These are phyloP conservation scores for Holacanthella duospinosa DNA, from an alignment of 2,888 invertebrate species.

Conservation along the genomic window DNA sequence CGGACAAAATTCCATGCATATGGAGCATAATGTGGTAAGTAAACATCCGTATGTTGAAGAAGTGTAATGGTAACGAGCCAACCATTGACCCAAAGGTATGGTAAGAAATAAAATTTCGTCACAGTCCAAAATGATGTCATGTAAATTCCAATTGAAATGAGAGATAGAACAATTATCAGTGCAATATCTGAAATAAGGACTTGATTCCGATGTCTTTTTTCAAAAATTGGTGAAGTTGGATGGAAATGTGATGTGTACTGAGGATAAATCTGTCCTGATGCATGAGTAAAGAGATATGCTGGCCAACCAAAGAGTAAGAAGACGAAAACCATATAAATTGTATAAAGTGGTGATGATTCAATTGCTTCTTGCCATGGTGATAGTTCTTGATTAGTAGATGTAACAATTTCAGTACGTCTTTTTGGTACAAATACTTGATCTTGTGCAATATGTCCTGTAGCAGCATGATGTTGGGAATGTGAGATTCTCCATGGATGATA, in stretches of 20 bases:
- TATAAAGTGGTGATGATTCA: not conserved
- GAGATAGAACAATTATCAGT: not conserved
- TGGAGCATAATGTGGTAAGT: slow-evolving; percentile 12
- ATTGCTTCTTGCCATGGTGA: not conserved
- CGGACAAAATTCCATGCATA: slow-evolving; percentile 14
- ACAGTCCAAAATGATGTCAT: slow-evolving; percentile 10
- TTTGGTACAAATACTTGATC: slow-evolving; percentile 14
- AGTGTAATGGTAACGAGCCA: slow-evolving; percentile 13
- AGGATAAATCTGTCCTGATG: not conserved
- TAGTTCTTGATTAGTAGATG: not conserved
- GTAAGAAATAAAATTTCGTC: slow-evolving; percentile 11
- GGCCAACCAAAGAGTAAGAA: slow-evolving; percentile 3
- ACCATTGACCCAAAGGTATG: slow-evolving; percentile 12
- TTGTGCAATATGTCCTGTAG: slow-evolving; percentile 10
- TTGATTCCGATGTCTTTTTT: not conserved
- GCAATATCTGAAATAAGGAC: slow-evolving; percentile 2
- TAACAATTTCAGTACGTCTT: not conserved
- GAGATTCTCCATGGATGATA: slow-evolving; percentile 13
- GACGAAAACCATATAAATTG: not conserved
- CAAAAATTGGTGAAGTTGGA: slow-evolving; percentile 7
- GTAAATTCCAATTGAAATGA: not conserved
- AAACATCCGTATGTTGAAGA: slow-evolving; percentile 18
- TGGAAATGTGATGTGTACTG: slow-evolving; percentile 1
- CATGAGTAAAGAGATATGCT: not conserved
- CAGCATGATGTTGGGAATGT: slow-evolving; percentile 14